phyloP scores from a whole-genome alignment of 2,888 invertebrate genomes.

The Petrolisthes cinctipes region DNA sequence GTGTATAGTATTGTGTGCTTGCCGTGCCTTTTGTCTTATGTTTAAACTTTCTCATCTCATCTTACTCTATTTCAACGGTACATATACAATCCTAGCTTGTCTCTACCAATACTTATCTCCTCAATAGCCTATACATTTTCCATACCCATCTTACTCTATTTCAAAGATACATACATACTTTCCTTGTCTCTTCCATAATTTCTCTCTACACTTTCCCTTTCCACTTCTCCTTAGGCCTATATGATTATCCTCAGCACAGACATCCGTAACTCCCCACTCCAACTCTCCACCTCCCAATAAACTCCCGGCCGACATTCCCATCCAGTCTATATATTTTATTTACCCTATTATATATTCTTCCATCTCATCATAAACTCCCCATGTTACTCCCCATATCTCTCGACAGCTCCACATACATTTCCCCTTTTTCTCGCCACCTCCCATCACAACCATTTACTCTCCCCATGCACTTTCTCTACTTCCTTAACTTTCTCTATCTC shows the following conservation, averaged over 20 bases:
- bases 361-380: not conserved
- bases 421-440: not conserved
- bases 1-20: too few relatives aligned
- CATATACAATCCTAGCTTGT: too few relatives aligned
- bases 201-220: not conserved
- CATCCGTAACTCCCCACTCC: not conserved
- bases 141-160: not conserved
- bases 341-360: not conserved
- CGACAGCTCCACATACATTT: not conserved
- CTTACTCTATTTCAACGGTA: too few relatives aligned
- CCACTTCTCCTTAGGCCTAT: not conserved
- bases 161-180: not conserved
- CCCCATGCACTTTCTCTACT: not conserved
- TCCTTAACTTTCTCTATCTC: not conserved
- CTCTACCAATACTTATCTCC: too few relatives aligned
- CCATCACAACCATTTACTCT: not conserved
- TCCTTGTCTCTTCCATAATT: too few relatives aligned
- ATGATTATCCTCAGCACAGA: not conserved
- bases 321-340: not conserved
- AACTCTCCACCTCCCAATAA: not conserved
- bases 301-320: not conserved
- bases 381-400: not conserved
- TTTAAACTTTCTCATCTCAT: too few relatives aligned
- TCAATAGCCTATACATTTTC: not conserved
- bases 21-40: too few relatives aligned